Conservation (phyloP, 2,888 invertebrate genomes). For the Ashinkailepas kermadecensis region DNA sequence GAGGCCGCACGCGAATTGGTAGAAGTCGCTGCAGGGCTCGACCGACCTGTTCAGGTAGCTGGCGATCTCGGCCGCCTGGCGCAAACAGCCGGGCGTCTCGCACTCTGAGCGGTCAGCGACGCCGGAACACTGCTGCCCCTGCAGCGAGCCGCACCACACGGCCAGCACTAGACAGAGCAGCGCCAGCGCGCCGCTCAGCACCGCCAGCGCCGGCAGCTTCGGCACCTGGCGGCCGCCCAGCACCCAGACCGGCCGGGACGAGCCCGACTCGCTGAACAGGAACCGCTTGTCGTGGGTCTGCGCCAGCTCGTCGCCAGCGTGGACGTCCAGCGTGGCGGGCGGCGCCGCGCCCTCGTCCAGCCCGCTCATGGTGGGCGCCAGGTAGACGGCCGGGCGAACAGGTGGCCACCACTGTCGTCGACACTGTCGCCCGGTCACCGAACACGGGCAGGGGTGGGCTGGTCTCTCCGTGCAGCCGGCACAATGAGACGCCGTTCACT, state of each 20-base stretch:
- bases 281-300: neutral
- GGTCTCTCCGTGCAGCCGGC: too few relatives aligned
- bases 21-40: neutral
- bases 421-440: too few relatives aligned
- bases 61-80: conserved; percentile 14
- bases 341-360: neutral
- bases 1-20: conserved; percentile 37
- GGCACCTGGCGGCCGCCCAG: neutral
- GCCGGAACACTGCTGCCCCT: neutral
- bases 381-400: too few relatives aligned
- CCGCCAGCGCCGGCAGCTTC: neutral
- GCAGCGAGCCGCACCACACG: neutral
- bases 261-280: neutral
- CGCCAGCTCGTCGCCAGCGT: neutral
- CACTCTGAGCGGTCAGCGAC: neutral
- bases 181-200: neutral
- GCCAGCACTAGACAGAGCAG: neutral
- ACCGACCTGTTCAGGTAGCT: neutral
- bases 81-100: neutral
- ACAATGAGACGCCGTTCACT: too few relatives aligned
- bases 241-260: neutral
- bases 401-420: too few relatives aligned
- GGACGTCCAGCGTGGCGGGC: neutral
- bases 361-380: neutral
- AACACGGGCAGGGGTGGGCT: too few relatives aligned